Base-by-base conservation (phyloP, 1,140 invertebrate genomes). In the Hypsibius dujardini region DNA sequence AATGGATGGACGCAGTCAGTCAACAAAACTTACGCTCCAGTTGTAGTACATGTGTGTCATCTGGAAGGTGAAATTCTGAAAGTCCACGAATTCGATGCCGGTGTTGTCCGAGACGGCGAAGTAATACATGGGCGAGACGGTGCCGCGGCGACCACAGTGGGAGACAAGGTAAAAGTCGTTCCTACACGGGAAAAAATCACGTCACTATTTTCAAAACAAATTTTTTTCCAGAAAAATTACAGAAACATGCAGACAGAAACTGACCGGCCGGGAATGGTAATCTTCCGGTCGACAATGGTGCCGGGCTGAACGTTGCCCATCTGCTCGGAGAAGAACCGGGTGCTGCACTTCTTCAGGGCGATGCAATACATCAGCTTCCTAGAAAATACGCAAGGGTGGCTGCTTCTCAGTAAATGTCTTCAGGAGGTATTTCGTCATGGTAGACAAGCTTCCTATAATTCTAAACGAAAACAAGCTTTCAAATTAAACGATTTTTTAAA, bases 41-140 rank as follows among this genome's bases (percentile, higher is more conserved):
- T 96, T 96, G 80, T 92, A 96, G 78, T 96, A 96, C 75, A 95
- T 78, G 77, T 94, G 90, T 70, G 89, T 91, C 76, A 95, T 80
- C 77, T 94, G 95, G 78, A 90, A 95, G 0, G 88, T 86, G 2
- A 95, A 76, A 72, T 86, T 81, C 79, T 97, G 93, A 71, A 93
- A 81, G 70, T 90, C 84, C 77, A 95, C 90, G 0, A 88, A 84
- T 40, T 84, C 84, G 1, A 89, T 77, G 0, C 81, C 82, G 0
- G 84, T 83, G 46, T 84, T 83, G 77, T 94, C 86, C 73, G 87
- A 78, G 0, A 94, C 76, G 0, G 95, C 88, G 40, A 94, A 84
- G 76, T 92, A 97, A 80, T 95, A 92, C 0, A 89, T 91, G 0
- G 92, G 93, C 0, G 86, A 86, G 0, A 95, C 88, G 1, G 90